Base-by-base conservation (phyloP, 2,113 vertebrate genomes). In the Peromyscus leucopus region DNA sequence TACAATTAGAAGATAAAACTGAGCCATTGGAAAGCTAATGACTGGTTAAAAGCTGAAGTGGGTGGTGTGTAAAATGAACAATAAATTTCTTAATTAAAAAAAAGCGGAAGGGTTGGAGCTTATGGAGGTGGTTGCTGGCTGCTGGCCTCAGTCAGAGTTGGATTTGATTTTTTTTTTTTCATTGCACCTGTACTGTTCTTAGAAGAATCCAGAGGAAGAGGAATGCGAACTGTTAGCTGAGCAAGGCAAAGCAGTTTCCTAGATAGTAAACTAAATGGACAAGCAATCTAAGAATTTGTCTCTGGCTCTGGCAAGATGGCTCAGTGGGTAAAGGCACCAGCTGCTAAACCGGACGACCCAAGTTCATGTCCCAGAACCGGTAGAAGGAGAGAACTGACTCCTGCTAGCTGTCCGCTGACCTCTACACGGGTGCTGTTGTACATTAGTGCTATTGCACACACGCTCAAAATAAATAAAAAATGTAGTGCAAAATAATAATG, bases 1-100 rank as follows among this genome's bases (percentile, higher is more conserved):
- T 71, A 51, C 3, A 96, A 57, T 61, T 92, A 75, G 88, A 95
- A 95, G 80, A 57, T 28, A n/a, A 90, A 67, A 92, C 51, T n/a
- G 63, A 92, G 17, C 8, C 9, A 51, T 4, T 51, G 67, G 59
- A 31, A 76, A 65, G 39, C 55, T 75, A 28, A 84, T 33, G 48
- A 90, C n/a, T 39, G 79, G 87, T 1, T 48, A 36, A 48, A 55
- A 55, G 55, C 55, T 13, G 55, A 55, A 55, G 55, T 55, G 55
- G 55, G 2, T 55, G 13, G 55, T 55, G 13, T 55, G 55, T 55
- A 55, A 55, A 55, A 55, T 55, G 12, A 55, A 55, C 3, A 55
- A 55, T 15, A 55, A 55, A 55, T 55, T 55, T 55, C 55, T 55
- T 55, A 13, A 55, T 55, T 55, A 55, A 55, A 55, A 55, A 55